phyloP scores from a whole-genome alignment of 2,888 invertebrate genomes.

The Rhopalosiphum nymphaeae region DNA sequence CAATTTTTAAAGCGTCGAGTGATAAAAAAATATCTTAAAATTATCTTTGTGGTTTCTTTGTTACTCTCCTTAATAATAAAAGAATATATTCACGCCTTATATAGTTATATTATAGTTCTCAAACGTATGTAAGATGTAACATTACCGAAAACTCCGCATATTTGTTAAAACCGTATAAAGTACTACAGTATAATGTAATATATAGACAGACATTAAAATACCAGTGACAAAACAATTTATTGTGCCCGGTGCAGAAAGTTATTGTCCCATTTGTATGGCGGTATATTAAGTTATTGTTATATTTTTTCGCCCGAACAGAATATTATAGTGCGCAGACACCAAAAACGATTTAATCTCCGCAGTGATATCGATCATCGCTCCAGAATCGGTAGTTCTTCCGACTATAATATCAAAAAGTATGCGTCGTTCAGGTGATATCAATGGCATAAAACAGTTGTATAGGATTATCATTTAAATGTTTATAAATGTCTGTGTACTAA shows the following conservation, averaged over 20 bases:
- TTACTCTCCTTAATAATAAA: not conserved
- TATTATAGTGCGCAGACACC: not conserved
- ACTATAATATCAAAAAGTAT: not conserved
- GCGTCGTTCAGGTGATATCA: not conserved
- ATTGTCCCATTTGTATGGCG: not conserved
- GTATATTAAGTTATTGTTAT: not conserved
- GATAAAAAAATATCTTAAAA: not conserved
- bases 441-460: not conserved
- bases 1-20: not conserved
- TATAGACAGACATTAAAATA: not conserved
- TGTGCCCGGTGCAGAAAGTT: not conserved
- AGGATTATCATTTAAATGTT: not conserved
- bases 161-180: not conserved
- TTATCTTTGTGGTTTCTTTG: not conserved
- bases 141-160: not conserved
- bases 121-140: not conserved
- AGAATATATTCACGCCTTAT: not conserved
- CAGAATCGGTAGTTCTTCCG: not conserved
- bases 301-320: not conserved
- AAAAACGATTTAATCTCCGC: not conserved
- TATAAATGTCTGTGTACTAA: not conserved
- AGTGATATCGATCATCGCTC: not conserved
- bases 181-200: not conserved
- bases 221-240: conserved; percentile 2
- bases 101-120: not conserved